These are phyloP conservation scores for Helogale parvula DNA, from an alignment of 2,113 vertebrate genomes.

Conservation along the genomic window DNA sequence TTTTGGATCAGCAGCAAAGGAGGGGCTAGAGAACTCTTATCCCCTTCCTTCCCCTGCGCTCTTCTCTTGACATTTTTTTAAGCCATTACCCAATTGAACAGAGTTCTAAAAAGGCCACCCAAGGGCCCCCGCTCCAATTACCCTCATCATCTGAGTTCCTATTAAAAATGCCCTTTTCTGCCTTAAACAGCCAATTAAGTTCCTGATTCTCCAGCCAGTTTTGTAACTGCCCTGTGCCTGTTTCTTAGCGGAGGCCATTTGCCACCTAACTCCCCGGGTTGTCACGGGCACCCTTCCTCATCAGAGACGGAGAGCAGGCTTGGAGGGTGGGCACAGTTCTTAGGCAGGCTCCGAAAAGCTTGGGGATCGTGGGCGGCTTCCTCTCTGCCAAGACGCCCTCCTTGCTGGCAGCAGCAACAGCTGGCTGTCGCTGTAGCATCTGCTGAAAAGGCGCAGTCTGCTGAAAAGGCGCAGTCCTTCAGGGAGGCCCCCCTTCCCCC, in stretches of 20 bases:
- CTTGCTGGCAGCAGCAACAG: neutral
- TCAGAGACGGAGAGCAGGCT: neutral
- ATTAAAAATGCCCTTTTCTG: neutral
- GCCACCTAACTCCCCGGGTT: neutral
- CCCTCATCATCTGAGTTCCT: slow-evolving; percentile 40
- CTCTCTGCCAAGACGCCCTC: fast-evolving
- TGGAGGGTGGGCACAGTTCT: too few relatives aligned
- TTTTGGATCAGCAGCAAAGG: neutral
- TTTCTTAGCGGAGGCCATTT: neutral
- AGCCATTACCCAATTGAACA: neutral
- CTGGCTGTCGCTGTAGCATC: neutral
- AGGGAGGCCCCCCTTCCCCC: neutral
- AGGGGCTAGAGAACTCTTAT: neutral
- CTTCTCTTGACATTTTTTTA: slow-evolving; percentile 7
- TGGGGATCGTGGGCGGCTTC: neutral
- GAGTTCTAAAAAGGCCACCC: slow-evolving; percentile 9
- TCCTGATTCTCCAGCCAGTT: neutral
- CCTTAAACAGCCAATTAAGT: slow-evolving; percentile 33
- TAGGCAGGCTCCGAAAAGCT: neutral
- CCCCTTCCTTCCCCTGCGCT: neutral
- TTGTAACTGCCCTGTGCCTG: neutral
- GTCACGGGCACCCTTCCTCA: neutral
- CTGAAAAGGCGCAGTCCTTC: neutral
- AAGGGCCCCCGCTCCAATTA: neutral
- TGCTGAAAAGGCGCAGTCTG: neutral